phyloP scores from a whole-genome alignment of 2,888 invertebrate genomes.

The Amphimallon solstitiale region DNA sequence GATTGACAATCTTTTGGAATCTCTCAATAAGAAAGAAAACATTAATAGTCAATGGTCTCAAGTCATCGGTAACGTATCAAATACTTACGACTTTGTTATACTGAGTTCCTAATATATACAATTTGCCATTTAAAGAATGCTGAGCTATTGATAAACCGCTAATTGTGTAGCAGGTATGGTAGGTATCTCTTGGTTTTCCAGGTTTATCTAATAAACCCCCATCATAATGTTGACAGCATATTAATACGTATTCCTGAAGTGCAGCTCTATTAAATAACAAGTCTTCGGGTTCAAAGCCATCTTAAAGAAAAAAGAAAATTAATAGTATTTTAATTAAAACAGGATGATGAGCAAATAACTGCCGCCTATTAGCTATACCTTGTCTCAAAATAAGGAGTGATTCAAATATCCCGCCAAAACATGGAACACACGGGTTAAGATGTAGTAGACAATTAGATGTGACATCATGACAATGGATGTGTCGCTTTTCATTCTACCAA shows the following conservation, averaged over 20 bases:
- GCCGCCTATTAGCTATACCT: too few relatives aligned
- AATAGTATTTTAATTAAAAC: too few relatives aligned
- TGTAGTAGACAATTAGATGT: too few relatives aligned
- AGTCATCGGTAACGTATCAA: background rate
- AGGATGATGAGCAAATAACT: too few relatives aligned
- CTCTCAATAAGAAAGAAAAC: too few relatives aligned
- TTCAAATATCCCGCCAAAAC: too few relatives aligned
- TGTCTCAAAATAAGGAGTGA: too few relatives aligned
- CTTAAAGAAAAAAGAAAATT: constrained; percentile 58
- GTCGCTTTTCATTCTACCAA: too few relatives aligned
- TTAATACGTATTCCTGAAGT: constrained; percentile 92
- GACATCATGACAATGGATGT: too few relatives aligned
- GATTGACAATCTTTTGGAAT: too few relatives aligned
- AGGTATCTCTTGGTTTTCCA: constrained; percentile 89
- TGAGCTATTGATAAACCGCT: constrained; percentile 96
- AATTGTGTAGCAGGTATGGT: constrained; percentile 96
- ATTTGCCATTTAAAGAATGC: constrained; percentile 66
- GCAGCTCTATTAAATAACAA: constrained; percentile 88
- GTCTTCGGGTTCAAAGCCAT: constrained; percentile 64
- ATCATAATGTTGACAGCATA: constrained; percentile 87
- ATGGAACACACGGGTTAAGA: too few relatives aligned
- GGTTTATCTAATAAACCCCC: constrained; percentile 98
- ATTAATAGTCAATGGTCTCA: too few relatives aligned
- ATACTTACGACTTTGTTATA: constrained; percentile 74
- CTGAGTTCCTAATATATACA: constrained; percentile 72